Evolutionary conservation across 1,140 invertebrate species (phyloP).

Genomic region (Drepana arcuata): DNA sequence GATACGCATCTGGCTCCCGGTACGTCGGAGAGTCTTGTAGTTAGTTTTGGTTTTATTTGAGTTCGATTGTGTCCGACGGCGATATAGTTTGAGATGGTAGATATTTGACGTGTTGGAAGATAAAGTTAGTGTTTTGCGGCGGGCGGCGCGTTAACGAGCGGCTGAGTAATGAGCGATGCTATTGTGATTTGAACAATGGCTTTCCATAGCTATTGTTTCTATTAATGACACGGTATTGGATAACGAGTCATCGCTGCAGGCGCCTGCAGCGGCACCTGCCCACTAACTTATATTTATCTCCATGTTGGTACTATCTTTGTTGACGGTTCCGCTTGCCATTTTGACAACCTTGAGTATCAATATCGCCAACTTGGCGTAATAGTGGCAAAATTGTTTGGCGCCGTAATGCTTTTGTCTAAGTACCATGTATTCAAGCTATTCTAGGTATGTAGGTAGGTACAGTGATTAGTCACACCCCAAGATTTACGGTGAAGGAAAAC

Average conservation of each 20-base stretch:
- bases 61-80: conserved; percentile 50
- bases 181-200: conserved; percentile 62
- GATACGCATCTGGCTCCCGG: conserved; percentile 63
- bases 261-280: conserved; percentile 5
- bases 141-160: conserved; percentile 59
- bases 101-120: conserved; percentile 61
- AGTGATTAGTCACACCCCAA: too few relatives aligned
- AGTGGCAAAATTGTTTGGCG: background rate
- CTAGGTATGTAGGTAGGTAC: background rate
- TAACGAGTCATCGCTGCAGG: conserved; percentile 12
- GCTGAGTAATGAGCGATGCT: conserved; percentile 61
- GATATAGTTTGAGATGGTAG: conserved; percentile 60
- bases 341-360: background rate
- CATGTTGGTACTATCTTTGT: conserved; percentile 5
- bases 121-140: conserved; percentile 65
- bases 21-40: conserved; percentile 32
- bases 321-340: conserved; percentile 1
- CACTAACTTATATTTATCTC: conserved; percentile 4
- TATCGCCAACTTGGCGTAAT: background rate
- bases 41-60: conserved; percentile 37
- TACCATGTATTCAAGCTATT: background rate
- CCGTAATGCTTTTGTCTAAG: background rate
- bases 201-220: conserved; percentile 55
- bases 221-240: conserved; percentile 52
- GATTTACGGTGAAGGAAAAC: too few relatives aligned